Evolutionary conservation across 2,797 vertebrate genomes (phyloP).

Genomic region (Podargus strigoides): DNA sequence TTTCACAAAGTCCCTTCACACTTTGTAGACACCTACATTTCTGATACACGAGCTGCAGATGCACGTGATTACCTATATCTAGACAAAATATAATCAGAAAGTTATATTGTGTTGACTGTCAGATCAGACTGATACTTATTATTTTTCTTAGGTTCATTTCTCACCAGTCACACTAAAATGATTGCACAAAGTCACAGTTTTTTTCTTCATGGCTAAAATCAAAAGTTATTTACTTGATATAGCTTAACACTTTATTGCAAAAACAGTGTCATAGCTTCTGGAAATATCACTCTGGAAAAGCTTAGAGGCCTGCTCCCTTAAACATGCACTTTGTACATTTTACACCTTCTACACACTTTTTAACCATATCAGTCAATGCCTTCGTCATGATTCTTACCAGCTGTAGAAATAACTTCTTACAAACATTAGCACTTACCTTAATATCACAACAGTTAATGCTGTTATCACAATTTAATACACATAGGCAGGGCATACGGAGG

Average conservation of each 20-base stretch:
- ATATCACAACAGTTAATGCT: not conserved
- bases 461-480: not conserved
- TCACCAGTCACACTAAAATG: not conserved
- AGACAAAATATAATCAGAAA: conserved; percentile 19
- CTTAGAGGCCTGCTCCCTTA: not conserved
- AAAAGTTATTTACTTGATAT: conserved; percentile 12
- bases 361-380: not conserved
- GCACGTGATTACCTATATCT: not conserved
- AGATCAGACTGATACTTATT: not conserved
- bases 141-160: not conserved
- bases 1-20: not conserved
- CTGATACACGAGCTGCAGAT: not conserved
- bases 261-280: not conserved
- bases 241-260: not conserved
- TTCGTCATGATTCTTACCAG: not conserved
- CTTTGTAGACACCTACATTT: not conserved
- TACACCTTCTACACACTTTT: not conserved
- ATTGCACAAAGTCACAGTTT: not conserved
- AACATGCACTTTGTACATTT: not conserved
- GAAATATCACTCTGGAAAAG: not conserved
- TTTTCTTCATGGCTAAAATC: not conserved
- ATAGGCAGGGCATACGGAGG: too few relatives aligned
- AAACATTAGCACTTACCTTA: not conserved
- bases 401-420: not conserved
- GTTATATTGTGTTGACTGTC: not conserved